Evolutionary conservation across 2,888 invertebrate genomes (phyloP), one percentile per base, ranked within the genome.

Genomic region (Exephanes ischioxanthus): DNA sequence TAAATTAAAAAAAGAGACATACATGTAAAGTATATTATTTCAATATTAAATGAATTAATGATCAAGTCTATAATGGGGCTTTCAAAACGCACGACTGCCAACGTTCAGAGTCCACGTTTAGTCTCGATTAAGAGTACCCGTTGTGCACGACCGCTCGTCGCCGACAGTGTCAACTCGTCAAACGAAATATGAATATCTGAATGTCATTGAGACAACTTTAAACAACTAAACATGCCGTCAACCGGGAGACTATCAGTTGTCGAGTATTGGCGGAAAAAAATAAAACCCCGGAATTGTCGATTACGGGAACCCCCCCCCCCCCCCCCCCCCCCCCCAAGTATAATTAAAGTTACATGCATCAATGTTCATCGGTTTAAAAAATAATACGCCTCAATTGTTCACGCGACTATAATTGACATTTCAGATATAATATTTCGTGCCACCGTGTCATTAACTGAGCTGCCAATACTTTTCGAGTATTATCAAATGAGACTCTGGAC

Each of bases 1-100:
- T 93, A 93, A 93, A 93, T 93, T 92, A 93, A 93, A 92, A 80
- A 80, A 81, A 91, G 91, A 92, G 91, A 92, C 91, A 89, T 93
- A 93, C 91, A 92, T 90, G 89, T 92, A 92, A 90, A 89, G 90
- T 90, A 92, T 91, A 92, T 92, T 91, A 91, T 91, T 91, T 92
- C 88, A 90, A 89, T 89, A 58, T 58, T 26, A 90, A 90, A 91
- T 90, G 91, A 90, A 85, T 86, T 26, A 87, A 88, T 89, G 89
- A 90, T 93, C 92, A 92, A 93, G 93, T 93, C 93, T 93, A 92
- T 92, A 92, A 91, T 90, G 87, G 87, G 84, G 80, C 51, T 45
- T 63, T 45, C 51, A 48, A 61, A 61, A 80, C 73, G 80, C 79
- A 77, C 76, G 78, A 55, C 66, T 7, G 58, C n/a, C 53, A 61